Evolutionary conservation across 2,113 vertebrate species (phyloP), one percentile per base, ranked within the genome.

Genomic region (Taxidea taxus): DNA sequence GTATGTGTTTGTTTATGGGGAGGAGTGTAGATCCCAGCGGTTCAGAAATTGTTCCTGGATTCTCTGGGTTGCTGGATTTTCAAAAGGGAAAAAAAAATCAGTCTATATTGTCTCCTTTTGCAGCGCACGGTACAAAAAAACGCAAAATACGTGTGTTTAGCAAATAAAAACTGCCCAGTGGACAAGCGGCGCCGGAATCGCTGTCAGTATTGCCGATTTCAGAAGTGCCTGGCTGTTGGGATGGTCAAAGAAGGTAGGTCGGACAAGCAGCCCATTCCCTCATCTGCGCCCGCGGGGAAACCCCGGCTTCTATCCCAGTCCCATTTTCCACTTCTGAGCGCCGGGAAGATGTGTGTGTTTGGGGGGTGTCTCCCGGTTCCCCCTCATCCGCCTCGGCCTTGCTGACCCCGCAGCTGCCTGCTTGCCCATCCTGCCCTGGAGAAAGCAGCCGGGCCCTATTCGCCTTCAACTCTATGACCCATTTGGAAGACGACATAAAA

Each of bases 51-150:
- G 39, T 96, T 54, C 91, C 75, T 60, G 82, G 97, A 94, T 83
- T 87, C 25, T 20, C 15, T 96, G 11, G 66, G 80, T 98, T 98
- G 96, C 92, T 95, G 83, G 39, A 75, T 77, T 96, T 91, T 87
- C 54, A 72, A 91, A 14, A 58, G 56, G 82, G 60, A 91, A 98
- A 94, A 81, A 66, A 90, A 98, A 94, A 78, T 83, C 84, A 31
- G 44, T 44, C 31, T 31, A 88, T 56, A 62, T 90, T 93, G 44
- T 96, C 58, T 87, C 34, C 54, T 87, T 95, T 95, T 95, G 16
- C 99, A 99, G 99, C 99, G 99, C 98, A 99, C 99, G 10, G 99
- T 99, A 96, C 99, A 99, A 99, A 99, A 99, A 99, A 99, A 99
- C 95, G 99, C 99, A 80, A 99, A 99, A 99, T 99, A 99, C 91